A percentile compares a stretch with the other conserved stretches of the same genome.
These are phyloP conservation scores for Baryphthengus martii DNA, from an alignment of 2,113 vertebrate genomes.

Conservation along the genomic window DNA sequence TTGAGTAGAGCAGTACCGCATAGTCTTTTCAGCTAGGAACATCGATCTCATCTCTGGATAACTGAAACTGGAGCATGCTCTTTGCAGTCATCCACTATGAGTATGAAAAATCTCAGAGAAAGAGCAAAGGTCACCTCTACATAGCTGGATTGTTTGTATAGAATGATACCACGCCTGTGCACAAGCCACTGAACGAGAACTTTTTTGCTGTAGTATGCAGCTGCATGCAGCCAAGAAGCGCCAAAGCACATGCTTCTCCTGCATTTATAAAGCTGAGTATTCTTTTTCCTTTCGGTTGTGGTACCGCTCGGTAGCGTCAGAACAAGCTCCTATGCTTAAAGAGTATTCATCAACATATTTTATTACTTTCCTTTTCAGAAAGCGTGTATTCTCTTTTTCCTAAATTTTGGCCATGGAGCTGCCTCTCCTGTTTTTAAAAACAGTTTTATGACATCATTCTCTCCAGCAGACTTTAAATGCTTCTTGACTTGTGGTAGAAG, in stretches of 20 bases:
- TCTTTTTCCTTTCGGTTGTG: neutral
- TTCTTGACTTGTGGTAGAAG: neutral
- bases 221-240: neutral
- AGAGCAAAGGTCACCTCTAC: neutral
- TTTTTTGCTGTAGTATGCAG: neutral
- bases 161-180: neutral
- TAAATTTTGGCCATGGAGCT: neutral
- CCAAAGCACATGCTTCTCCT: neutral
- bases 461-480: neutral
- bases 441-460: neutral
- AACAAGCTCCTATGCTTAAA: neutral
- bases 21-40: neutral
- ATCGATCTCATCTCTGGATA: neutral
- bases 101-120: neutral
- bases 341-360: neutral
- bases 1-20: neutral
- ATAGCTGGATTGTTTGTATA: neutral
- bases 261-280: neutral
- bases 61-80: neutral
- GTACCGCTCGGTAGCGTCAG: neutral
- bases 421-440: neutral
- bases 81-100: neutral
- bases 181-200: neutral
- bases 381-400: neutral
- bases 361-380: neutral